These are phyloP conservation scores for Rallus limicola DNA, from an alignment of 2,113 vertebrate species.

Conservation along the genomic window DNA sequence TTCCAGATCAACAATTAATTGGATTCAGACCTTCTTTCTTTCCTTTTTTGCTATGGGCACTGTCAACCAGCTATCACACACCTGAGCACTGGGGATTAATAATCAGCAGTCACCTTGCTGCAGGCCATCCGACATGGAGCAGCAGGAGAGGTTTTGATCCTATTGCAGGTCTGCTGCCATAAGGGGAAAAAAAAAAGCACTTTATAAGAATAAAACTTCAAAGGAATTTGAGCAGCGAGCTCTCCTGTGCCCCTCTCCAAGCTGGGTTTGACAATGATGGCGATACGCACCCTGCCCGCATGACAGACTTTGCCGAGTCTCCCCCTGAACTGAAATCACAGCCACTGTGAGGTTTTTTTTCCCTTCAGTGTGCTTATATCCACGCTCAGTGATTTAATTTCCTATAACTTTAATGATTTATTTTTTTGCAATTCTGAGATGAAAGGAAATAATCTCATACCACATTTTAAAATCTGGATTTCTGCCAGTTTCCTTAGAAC, in stretches of 20 bases:
- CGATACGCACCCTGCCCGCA: neutral
- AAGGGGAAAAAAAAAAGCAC: neutral
- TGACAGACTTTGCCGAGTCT: neutral
- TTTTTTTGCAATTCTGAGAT: neutral
- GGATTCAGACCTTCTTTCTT: neutral
- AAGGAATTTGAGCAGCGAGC: neutral
- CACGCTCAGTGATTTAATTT: neutral
- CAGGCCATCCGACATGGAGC: neutral
- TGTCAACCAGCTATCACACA: neutral
- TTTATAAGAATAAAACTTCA: neutral
- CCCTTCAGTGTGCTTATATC: neutral
- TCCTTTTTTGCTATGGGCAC: neutral
- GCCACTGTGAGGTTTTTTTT: neutral
- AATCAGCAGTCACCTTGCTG: slow-evolving; percentile 16
- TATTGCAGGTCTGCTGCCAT: neutral
- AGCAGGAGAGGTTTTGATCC: neutral
- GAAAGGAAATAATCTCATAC: slow-evolving; percentile 2
- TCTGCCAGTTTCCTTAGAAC: slow-evolving; percentile 1
- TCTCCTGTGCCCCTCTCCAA: neutral
- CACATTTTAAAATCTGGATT: neutral
- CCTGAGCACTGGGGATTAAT: neutral
- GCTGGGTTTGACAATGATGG: neutral
- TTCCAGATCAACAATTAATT: neutral
- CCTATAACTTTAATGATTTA: neutral
- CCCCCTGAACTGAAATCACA: neutral